These are phyloP conservation scores for Camponotus fellah DNA, from an alignment of 2,888 invertebrate genomes.

Conservation along the genomic window DNA sequence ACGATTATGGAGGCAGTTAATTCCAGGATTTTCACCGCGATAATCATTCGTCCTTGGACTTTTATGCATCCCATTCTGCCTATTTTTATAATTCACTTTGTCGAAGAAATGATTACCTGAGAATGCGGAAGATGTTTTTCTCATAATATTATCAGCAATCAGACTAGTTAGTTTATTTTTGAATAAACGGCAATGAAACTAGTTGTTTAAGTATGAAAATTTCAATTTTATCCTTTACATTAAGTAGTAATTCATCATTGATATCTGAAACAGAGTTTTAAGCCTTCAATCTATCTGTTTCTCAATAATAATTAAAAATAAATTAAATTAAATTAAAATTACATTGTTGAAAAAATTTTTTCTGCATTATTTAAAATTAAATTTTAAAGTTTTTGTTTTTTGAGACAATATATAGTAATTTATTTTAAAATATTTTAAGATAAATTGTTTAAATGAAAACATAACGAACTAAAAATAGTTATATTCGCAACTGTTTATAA, in stretches of 20 bases:
- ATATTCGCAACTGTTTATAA: not conserved
- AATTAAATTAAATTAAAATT: not conserved
- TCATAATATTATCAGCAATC: not conserved
- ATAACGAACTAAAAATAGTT: not conserved
- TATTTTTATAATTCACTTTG: constrained; percentile 49
- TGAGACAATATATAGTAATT: not conserved
- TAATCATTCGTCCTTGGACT: constrained; percentile 57
- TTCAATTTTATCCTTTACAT: constrained; percentile 10
- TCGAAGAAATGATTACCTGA: constrained; percentile 59
- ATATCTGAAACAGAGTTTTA: not conserved
- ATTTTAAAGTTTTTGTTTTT: not conserved
- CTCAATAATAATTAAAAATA: not conserved
- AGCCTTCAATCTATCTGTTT: not conserved
- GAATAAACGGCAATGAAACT: not conserved
- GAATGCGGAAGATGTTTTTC: constrained; percentile 71
- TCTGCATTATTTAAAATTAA: not conserved
- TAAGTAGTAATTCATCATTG: not conserved
- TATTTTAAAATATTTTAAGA: not conserved
- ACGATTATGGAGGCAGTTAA: constrained; percentile 53
- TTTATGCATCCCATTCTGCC: constrained; percentile 38
- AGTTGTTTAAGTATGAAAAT: constrained; percentile 64
- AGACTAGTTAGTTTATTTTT: not conserved
- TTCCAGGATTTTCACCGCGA: constrained; percentile 55
- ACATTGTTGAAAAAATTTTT: not conserved
- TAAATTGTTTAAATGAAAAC: not conserved